Percentiles rank a stretch among this genome's conserved stretches.
phyloP scores from a whole-genome alignment of 2,797 vertebrate genomes.

The Diplodus puntazzo region DNA sequence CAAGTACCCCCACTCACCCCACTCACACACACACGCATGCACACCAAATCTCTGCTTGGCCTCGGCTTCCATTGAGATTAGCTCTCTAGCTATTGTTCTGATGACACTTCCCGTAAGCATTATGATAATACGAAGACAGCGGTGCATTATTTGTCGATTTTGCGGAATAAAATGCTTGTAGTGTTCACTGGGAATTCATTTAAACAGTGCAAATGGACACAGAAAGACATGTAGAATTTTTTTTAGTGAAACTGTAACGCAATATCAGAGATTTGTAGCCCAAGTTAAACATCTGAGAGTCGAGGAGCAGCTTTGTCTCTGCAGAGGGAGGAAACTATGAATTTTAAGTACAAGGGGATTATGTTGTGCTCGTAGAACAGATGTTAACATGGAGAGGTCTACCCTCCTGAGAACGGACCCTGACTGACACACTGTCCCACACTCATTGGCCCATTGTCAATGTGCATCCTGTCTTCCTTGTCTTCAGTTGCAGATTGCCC shows the following conservation, averaged over 20 bases:
- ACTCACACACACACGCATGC: constrained; percentile 6
- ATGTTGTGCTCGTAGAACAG: constrained; percentile 69
- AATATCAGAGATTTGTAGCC: background rate
- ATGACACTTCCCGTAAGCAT: constrained; percentile 61
- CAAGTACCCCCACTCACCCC: constrained; percentile 31
- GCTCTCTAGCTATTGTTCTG: constrained; percentile 72
- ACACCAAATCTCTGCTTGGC: constrained; percentile 72
- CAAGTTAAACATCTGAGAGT: constrained; percentile 1
- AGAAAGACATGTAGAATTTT: no score
- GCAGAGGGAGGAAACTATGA: constrained; percentile 53
- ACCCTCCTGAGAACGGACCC: constrained; percentile 62
- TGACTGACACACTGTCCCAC: constrained; percentile 67
- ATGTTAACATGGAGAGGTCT: constrained; percentile 75
- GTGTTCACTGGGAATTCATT: background rate
- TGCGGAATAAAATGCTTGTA: background rate
- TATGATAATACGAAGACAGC: constrained; percentile 35
- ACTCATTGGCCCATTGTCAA: constrained; percentile 63
- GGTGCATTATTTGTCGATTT: background rate
- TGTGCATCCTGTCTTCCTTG: constrained; percentile 69
- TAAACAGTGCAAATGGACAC: background rate
- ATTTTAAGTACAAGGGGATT: constrained; percentile 71
- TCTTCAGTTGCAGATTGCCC: constrained; percentile 53
- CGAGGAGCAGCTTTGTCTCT: constrained; percentile 28
- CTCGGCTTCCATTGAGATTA: constrained; percentile 72
- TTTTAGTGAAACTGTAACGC: background rate